Evolutionary conservation across 2,888 invertebrate genomes (phyloP), one percentile per base, ranked within the genome.

Genomic region (Papilio protenor): DNA sequence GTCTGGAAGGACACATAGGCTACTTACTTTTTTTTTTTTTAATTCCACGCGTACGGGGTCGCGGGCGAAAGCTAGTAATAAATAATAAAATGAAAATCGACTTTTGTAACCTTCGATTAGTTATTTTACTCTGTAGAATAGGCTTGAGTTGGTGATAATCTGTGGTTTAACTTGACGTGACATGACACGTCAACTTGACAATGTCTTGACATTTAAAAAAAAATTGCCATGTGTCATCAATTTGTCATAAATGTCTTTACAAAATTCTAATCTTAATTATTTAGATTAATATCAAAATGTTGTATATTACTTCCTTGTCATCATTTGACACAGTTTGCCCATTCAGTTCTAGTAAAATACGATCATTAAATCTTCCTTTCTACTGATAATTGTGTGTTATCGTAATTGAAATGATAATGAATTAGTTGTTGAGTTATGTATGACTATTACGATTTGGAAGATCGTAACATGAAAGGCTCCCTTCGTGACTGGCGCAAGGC

Each of bases 401-500:
- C 73, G 40, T 74, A 81, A 79, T 81, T 80, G 79, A 79, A 81
- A 80, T 77, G 84, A 88, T 79, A 73, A 90, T 90, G 90, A 85
- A 85, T 83, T 88, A 86, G 80, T 79, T 82, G 82, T 83, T 80
- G 86, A 89, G 89, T 89, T 90, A 94, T 95, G 95, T 91, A 94
- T 87, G 92, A 94, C 84, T 87, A 87, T 83, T 89, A 92, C 87
- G 93, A 93, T 81, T 87, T 90, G 47, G 94, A 94, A 87, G 94
- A 95, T 82, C 89, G 85, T 81, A 93, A 89, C 85, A 95, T 95
- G 94, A 93, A 87, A 86, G 94, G 94, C 79, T 92, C 92, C 47
- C 86, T 97, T 80, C 95, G 97, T 82, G 98, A 98, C 88, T 98
- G 98, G 98, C 96, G 98, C 84, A 97, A 97, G 88, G 98, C 98